A percentile compares a stretch with the other conserved stretches of the same genome.
These are phyloP conservation scores for Donacobius atricapilla DNA, from an alignment of 2,113 vertebrate genomes.

Conservation along the genomic window DNA sequence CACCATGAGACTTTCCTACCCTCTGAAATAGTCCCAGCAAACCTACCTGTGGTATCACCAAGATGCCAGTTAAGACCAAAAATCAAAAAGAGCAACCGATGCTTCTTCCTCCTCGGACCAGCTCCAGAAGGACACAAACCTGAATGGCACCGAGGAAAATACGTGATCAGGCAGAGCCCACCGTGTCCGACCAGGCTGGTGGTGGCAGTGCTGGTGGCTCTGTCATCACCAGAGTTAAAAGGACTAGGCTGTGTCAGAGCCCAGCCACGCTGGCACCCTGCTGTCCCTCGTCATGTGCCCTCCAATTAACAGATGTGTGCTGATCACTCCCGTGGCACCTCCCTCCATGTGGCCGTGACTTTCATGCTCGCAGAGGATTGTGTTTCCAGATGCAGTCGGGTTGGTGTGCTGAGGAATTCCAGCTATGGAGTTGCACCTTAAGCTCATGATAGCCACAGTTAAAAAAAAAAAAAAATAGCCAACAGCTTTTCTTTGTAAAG, in stretches of 20 bases:
- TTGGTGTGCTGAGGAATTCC: background rate
- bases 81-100: accelerated
- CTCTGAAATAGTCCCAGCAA: background rate
- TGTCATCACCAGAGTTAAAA: background rate
- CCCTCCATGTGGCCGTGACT: background rate
- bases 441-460: accelerated
- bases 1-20: background rate
- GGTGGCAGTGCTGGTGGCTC: background rate
- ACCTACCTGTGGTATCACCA: background rate
- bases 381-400: accelerated
- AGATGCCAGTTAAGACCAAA: background rate
- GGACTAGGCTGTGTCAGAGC: background rate
- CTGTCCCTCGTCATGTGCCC: background rate
- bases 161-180: background rate
- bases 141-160: accelerated
- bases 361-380: background rate
- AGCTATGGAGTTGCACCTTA: background rate
- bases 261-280: background rate
- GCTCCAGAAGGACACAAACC: background rate
- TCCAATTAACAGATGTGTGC: background rate
- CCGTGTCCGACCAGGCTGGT: background rate
- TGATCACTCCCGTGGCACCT: background rate
- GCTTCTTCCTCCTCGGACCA: background rate
- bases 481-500: background rate
- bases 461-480: background rate